Evolutionary conservation across 2,797 vertebrate species (phyloP).

Genomic region (Rhodeus uyekii): DNA sequence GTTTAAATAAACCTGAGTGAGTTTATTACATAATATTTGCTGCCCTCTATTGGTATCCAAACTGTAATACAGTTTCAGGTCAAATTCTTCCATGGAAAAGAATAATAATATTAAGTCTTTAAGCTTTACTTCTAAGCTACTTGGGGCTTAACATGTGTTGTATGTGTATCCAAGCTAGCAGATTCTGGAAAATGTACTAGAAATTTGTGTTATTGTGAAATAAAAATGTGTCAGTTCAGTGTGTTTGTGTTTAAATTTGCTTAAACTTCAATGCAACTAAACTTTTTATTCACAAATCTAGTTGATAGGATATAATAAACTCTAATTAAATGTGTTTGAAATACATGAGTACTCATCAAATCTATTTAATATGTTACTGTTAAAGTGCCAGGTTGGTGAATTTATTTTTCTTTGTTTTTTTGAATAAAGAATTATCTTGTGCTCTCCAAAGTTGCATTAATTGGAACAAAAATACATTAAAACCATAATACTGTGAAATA

Average conservation of each 20-base stretch:
- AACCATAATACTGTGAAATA: no score
- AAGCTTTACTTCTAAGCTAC: slow-evolving; percentile 8
- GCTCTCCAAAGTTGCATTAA: no score
- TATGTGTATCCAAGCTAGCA: neutral
- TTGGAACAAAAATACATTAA: no score
- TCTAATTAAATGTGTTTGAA: neutral
- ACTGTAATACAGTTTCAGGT: slow-evolving; percentile 48
- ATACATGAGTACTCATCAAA: neutral
- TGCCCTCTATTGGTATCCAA: slow-evolving; percentile 63
- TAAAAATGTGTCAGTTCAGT: neutral
- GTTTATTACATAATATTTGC: slow-evolving; percentile 58
- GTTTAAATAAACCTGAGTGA: neutral
- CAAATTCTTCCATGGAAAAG: neutral
- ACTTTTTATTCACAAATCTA: no score
- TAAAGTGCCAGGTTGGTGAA: neutral
- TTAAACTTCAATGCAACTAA: neutral
- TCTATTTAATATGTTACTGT: neutral
- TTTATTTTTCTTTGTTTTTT: no score
- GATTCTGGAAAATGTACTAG: neutral
- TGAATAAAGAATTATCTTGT: no score
- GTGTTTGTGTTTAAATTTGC: neutral
- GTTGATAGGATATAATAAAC: neutral
- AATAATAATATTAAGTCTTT: neutral
- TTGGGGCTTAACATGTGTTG: neutral
- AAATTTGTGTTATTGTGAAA: neutral